Conservation (phyloP, 2,888 invertebrate species). For the Leucophenga montana region DNA sequence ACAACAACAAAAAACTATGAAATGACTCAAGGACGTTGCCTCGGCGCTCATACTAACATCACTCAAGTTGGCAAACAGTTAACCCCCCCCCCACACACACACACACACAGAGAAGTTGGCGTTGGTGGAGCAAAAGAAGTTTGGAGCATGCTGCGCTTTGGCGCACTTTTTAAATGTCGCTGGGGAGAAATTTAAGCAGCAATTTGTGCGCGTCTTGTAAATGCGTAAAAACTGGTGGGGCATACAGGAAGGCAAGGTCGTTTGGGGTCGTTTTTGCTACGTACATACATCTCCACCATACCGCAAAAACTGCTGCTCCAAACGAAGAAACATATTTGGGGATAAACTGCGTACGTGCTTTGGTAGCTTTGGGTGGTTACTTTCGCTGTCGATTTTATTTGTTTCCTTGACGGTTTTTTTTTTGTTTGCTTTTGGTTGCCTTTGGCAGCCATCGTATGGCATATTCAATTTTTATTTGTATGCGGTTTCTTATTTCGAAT, state of each 20-base stretch:
- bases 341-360: constrained; percentile 62
- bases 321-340: constrained; percentile 11
- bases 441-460: constrained; percentile 32
- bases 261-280: constrained; percentile 49
- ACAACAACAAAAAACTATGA: constrained; percentile 47
- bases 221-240: neutral
- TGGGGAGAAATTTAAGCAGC: constrained; percentile 66
- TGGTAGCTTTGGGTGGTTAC: neutral
- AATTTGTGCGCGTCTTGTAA: constrained; percentile 51
- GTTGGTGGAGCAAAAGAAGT: constrained; percentile 33
- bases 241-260: constrained; percentile 23
- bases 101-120: too few species aligned
- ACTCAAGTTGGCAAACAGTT: too few species aligned
- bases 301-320: neutral
- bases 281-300: too few species aligned
- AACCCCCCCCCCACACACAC: too few species aligned
- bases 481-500: neutral
- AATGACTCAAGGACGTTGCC: constrained; percentile 60
- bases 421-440: constrained; percentile 34
- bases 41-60: constrained; percentile 36
- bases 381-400: constrained; percentile 35
- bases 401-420: constrained; percentile 32
- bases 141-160: neutral
- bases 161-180: constrained; percentile 27
- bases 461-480: constrained; percentile 4